Percentiles rank a stretch among this genome's conserved stretches.
phyloP scores from a whole-genome alignment of 2,888 invertebrate species.

The Sceliomorpha sp. region DNA sequence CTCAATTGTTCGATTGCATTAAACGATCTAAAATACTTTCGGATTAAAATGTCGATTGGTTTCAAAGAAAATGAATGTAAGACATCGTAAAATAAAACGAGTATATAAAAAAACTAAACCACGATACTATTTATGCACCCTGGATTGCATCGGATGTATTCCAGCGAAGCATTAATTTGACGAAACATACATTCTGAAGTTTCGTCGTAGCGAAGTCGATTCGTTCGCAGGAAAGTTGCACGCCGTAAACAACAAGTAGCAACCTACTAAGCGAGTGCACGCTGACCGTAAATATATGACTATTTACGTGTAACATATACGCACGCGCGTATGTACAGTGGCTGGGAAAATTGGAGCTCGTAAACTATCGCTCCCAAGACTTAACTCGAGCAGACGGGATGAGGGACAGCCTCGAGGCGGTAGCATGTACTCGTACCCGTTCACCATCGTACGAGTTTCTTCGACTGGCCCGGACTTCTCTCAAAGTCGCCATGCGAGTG shows the following conservation, averaged over 20 bases:
- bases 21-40: too few relatives aligned
- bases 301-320: conserved; percentile 53
- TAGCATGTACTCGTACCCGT: conserved; percentile 42
- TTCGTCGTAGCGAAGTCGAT: conserved; percentile 66
- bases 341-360: conserved; percentile 69
- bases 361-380: conserved; percentile 62
- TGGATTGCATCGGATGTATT: conserved; percentile 36
- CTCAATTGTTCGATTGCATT: too few relatives aligned
- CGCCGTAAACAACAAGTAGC: conserved; percentile 74
- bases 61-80: too few relatives aligned
- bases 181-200: conserved; percentile 70
- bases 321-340: conserved; percentile 55
- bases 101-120: too few relatives aligned
- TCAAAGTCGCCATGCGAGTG: conserved; percentile 52
- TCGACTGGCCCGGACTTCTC: conserved; percentile 51
- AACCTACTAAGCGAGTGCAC: conserved; percentile 60
- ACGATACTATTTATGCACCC: conserved; percentile 21
- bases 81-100: too few relatives aligned
- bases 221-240: conserved; percentile 71
- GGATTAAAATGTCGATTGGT: too few relatives aligned
- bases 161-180: conserved; percentile 66
- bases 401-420: conserved; percentile 51
- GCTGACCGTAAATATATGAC: conserved; percentile 56
- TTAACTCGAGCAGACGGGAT: conserved; percentile 52
- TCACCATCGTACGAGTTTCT: conserved; percentile 53